Conservation (phyloP, 2,797 vertebrate genomes). For the Alcedo atthis region DNA sequence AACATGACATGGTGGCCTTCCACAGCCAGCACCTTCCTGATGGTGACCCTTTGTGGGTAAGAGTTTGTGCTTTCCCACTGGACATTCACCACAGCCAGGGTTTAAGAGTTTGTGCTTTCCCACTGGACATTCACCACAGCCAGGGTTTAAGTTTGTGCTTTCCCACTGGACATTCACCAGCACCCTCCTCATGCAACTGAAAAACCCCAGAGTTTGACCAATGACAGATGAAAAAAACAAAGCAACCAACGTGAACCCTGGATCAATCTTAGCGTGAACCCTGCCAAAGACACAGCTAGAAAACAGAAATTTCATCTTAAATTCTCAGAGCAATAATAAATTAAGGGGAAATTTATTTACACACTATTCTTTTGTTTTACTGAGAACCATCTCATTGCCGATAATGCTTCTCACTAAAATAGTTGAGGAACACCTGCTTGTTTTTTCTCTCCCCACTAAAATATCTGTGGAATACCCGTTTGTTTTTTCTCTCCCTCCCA, state of each 20-base stretch:
- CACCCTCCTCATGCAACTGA: not conserved
- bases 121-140: too few species aligned
- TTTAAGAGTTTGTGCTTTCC: not conserved
- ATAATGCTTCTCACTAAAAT: not conserved
- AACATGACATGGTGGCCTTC: rapidly evolving
- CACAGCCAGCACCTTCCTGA: not conserved
- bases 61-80: too few species aligned
- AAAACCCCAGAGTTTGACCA: not conserved
- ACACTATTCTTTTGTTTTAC: not conserved
- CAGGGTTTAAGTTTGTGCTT: too few species aligned
- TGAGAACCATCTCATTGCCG: not conserved
- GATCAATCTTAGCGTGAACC: not conserved
- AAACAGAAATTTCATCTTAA: not conserved
- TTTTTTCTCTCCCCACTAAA: not conserved
- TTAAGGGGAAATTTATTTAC: not conserved
- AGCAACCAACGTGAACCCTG: not conserved
- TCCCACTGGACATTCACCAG: not conserved
- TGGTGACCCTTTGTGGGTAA: too few species aligned
- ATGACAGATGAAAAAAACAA: not conserved
- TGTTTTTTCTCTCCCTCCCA: not conserved
- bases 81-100: too few species aligned
- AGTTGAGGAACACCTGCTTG: not conserved
- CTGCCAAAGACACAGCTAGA: not conserved
- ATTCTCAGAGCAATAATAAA: not conserved
- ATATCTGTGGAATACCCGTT: not conserved